These are phyloP conservation scores for Menura novaehollandiae DNA, from an alignment of 2,113 vertebrate species.

Conservation along the genomic window DNA sequence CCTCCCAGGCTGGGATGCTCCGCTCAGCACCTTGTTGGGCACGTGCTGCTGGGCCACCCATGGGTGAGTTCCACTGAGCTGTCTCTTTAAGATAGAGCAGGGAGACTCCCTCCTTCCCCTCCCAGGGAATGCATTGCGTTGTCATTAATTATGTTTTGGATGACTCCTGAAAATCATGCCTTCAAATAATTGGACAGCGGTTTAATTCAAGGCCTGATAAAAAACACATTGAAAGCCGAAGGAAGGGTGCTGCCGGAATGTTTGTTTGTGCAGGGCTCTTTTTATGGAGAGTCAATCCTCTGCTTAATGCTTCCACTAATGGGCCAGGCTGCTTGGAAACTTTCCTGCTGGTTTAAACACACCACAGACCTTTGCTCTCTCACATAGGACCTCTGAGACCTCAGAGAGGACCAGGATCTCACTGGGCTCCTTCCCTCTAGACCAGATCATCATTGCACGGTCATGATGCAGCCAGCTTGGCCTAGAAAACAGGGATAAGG, in stretches of 20 bases:
- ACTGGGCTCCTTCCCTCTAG: background rate
- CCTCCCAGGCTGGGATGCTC: background rate
- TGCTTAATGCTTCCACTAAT: background rate
- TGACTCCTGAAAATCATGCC: background rate
- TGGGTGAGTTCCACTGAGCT: background rate
- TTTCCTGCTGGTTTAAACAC: background rate
- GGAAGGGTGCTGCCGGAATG: conserved; percentile 20
- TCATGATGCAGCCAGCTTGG: background rate
- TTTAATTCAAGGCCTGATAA: conserved; percentile 40
- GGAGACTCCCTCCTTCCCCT: background rate
- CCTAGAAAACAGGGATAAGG: background rate
- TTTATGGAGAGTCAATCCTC: background rate
- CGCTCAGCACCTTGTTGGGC: background rate
- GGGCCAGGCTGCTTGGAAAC: background rate
- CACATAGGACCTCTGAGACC: background rate
- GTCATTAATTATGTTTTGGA: conserved; percentile 18
- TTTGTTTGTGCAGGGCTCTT: conserved; percentile 1
- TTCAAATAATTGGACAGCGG: conserved; percentile 9
- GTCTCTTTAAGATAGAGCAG: background rate
- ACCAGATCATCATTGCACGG: background rate
- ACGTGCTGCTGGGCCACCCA: background rate
- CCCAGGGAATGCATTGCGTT: background rate
- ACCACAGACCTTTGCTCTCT: background rate
- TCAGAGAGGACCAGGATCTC: background rate
- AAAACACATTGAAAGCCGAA: background rate